These are phyloP conservation scores for Mugil cephalus DNA, from an alignment of 2,113 vertebrate genomes.

Conservation along the genomic window DNA sequence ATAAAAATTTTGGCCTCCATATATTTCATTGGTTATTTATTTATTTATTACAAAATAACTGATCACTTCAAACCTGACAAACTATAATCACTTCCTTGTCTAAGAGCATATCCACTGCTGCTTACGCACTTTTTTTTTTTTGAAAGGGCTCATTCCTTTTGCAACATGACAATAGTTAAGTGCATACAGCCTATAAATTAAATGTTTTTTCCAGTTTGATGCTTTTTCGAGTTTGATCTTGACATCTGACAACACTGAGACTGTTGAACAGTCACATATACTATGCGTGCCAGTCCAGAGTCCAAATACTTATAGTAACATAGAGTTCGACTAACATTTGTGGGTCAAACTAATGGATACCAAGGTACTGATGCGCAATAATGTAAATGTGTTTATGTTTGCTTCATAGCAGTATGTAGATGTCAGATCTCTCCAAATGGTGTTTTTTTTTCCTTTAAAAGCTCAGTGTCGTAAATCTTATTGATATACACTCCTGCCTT, in stretches of 20 bases:
- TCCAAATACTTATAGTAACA: slow-evolving; percentile 4
- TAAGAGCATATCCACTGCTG: no score
- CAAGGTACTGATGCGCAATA: slow-evolving; percentile 34
- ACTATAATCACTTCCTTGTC: no score
- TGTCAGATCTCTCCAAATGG: slow-evolving; percentile 55
- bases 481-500: slow-evolving; percentile 72
- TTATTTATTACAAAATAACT: no score
- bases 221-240: not conserved
- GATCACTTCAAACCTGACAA: no score
- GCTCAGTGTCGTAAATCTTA: slow-evolving; percentile 67
- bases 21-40: no score
- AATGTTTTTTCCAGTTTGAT: not conserved
- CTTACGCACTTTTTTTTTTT: no score
- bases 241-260: no score
- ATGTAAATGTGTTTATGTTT: slow-evolving; percentile 50
- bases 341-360: not conserved
- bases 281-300: not conserved
- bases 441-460: slow-evolving; percentile 60
- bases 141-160: no score
- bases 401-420: slow-evolving; percentile 34
- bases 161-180: not conserved
- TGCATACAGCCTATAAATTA: not conserved
- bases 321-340: no score
- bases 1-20: no score
- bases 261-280: not conserved